Evolutionary conservation across 2,797 vertebrate species (phyloP).

Genomic region (Adelosebastes latens): DNA sequence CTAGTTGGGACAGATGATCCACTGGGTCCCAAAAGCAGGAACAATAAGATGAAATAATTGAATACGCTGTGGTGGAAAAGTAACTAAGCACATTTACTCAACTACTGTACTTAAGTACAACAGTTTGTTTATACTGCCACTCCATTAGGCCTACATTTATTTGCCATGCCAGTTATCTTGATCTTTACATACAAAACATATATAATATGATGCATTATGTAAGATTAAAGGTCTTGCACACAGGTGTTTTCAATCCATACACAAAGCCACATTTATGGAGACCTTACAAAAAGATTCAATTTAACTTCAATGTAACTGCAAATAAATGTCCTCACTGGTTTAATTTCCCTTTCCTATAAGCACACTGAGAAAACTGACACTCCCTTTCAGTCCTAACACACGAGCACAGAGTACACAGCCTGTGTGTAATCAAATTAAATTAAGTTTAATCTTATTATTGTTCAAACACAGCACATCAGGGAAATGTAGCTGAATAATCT

Average conservation of each 20-base stretch:
- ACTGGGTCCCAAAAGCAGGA: background rate
- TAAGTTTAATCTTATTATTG: background rate
- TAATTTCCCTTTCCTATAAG: background rate
- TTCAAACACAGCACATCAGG: background rate
- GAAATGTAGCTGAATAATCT: background rate
- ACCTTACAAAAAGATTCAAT: background rate
- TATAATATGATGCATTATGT: background rate
- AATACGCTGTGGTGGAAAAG: background rate
- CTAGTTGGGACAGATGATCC: background rate
- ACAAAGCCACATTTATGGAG: background rate
- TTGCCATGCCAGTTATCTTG: background rate
- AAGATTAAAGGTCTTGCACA: background rate
- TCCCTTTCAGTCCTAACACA: background rate
- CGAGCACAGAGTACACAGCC: background rate
- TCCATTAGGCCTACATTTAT: background rate
- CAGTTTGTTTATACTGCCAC: background rate
- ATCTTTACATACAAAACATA: background rate
- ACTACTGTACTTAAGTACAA: background rate
- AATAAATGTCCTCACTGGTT: background rate
- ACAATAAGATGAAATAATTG: background rate
- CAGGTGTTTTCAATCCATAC: background rate
- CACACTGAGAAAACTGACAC: background rate
- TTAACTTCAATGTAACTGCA: background rate
- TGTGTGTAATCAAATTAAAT: background rate
- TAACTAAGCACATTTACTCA: background rate